These are phyloP conservation scores for Colinus virginianus DNA, from an alignment of 2,113 vertebrate species.

Conservation along the genomic window DNA sequence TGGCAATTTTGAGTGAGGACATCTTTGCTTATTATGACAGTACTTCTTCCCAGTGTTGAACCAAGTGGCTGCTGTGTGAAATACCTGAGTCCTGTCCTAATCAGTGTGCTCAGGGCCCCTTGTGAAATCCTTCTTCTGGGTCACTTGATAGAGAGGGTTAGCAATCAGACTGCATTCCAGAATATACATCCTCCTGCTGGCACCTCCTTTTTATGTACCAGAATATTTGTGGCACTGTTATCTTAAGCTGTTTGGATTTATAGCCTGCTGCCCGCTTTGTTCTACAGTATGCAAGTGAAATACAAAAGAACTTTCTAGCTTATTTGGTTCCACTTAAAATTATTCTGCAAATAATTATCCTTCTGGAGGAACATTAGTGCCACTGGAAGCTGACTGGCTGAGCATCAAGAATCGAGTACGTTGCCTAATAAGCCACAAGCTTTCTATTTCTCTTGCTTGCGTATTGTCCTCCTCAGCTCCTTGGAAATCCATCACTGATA, in stretches of 20 bases:
- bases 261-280: neutral
- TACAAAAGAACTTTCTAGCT: neutral
- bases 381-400: neutral
- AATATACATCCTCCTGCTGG: neutral
- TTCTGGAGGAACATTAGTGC: neutral
- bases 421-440: neutral
- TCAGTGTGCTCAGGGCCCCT: no score
- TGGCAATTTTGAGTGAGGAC: neutral
- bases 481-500: neutral
- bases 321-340: neutral
- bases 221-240: neutral
- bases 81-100: neutral
- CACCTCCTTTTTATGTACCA: neutral
- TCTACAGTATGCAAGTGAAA: neutral
- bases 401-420: neutral
- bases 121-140: no score
- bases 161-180: neutral
- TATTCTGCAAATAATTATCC: neutral
- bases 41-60: neutral
- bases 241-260: neutral
- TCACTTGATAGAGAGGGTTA: neutral
- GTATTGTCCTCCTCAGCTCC: neutral
- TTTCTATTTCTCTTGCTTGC: neutral
- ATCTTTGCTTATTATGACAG: neutral
- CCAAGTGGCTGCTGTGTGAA: neutral